Evolutionary conservation across 2,113 vertebrate species (phyloP).

Genomic region (Turnix velox): DNA sequence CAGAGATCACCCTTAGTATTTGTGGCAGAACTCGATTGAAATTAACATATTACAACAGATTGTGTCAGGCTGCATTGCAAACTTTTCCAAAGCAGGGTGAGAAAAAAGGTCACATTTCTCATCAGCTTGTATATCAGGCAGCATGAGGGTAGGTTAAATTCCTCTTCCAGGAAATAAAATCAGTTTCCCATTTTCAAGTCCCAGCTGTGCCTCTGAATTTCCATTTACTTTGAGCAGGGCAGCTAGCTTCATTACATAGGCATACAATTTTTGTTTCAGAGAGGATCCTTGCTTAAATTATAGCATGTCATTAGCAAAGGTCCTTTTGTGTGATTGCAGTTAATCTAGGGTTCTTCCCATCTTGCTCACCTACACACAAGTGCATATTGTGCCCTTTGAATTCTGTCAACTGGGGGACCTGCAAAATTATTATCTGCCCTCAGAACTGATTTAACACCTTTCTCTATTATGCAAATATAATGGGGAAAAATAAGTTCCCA

Average conservation of each 20-base stretch:
- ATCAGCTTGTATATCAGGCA: conserved; percentile 26
- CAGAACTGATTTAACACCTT: conserved; percentile 2
- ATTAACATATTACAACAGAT: conserved; percentile 71
- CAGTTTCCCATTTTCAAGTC: conserved; percentile 5
- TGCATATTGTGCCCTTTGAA: background rate
- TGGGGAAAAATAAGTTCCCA: background rate
- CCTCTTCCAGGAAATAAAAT: conserved; percentile 43
- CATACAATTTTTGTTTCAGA: background rate
- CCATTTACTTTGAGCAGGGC: background rate
- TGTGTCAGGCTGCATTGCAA: conserved; percentile 63
- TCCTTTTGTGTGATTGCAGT: background rate
- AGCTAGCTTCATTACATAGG: background rate
- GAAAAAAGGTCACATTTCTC: conserved; percentile 65
- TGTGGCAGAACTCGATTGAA: conserved; percentile 53
- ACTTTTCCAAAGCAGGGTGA: conserved; percentile 46
- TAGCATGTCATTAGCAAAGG: conserved; percentile 8
- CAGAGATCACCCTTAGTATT: conserved; percentile 54
- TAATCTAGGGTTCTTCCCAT: background rate
- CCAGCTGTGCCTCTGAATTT: background rate
- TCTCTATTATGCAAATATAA: background rate
- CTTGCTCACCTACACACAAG: background rate
- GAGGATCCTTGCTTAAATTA: conserved; percentile 12
- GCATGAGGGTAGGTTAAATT: background rate
- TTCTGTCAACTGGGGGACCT: background rate
- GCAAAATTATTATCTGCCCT: background rate